phyloP scores from a whole-genome alignment of 2,797 vertebrate genomes.

The Rhabdomys pumilio region DNA sequence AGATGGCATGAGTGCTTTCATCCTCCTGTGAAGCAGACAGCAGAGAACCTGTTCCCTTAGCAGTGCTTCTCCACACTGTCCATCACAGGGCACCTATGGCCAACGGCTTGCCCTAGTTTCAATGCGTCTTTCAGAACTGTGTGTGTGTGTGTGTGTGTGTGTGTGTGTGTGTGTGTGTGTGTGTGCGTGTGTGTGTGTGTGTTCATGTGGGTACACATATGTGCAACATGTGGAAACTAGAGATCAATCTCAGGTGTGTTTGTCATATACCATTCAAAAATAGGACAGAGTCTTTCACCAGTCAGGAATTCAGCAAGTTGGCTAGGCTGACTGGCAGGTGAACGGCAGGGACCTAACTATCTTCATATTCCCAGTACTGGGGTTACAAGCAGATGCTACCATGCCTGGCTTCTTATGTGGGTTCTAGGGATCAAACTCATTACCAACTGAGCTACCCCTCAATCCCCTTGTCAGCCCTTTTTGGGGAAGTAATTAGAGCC shows the following conservation, averaged over 20 bases:
- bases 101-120: background rate
- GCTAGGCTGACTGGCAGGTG: background rate
- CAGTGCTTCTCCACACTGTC: background rate
- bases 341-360: background rate
- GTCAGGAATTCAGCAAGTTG: background rate
- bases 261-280: too few species aligned
- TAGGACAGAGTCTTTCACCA: background rate
- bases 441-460: background rate
- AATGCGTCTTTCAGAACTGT: background rate
- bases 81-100: background rate
- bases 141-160: background rate
- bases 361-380: background rate
- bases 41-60: background rate
- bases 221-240: background rate
- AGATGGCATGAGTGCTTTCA: background rate
- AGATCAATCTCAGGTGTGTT: background rate
- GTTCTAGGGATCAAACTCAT: background rate
- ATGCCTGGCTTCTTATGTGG: background rate
- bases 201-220: background rate
- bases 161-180: background rate
- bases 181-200: background rate
- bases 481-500: slow-evolving; percentile 53
- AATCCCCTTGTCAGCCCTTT: background rate
- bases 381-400: background rate
- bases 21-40: slow-evolving; percentile 17